These are phyloP conservation scores for Callimorpha dominula DNA, from an alignment of 2,888 invertebrate genomes.

Conservation along the genomic window DNA sequence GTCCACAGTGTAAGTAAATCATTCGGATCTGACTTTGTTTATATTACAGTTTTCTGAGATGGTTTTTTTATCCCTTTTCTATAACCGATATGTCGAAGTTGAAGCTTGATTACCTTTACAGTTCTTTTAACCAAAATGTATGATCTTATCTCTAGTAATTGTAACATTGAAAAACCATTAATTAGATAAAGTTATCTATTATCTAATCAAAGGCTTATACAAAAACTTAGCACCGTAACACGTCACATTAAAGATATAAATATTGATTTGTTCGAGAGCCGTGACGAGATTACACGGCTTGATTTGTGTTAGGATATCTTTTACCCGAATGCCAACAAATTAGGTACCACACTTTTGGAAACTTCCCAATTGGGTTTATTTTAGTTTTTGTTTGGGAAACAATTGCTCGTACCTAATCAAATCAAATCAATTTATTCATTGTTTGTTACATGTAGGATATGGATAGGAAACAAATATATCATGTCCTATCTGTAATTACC, in stretches of 20 bases:
- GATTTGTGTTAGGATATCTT: conserved; percentile 34
- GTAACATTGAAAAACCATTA: conserved; percentile 29
- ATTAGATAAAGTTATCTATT: conserved; percentile 41
- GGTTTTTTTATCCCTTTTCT: no score
- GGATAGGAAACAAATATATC: no score
- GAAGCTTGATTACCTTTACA: not conserved
- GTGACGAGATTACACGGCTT: conserved; percentile 33
- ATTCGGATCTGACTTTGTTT: no score
- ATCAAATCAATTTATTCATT: no score
- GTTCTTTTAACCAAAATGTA: not conserved
- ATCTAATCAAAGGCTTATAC: conserved; percentile 34
- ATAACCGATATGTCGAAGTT: not conserved
- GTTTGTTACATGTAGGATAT: no score
- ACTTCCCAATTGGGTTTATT: conserved; percentile 13
- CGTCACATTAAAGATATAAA: conserved; percentile 29
- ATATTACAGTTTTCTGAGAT: no score
- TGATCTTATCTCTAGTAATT: conserved; percentile 4
- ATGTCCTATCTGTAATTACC: no score
- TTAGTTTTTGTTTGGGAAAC: no score
- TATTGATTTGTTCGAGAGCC: conserved; percentile 33
- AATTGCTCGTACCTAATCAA: no score
- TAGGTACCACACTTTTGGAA: conserved; percentile 19
- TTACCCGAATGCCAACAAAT: conserved; percentile 29
- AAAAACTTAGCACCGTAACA: conserved; percentile 16
- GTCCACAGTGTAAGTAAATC: no score